Evolutionary conservation across 2,113 vertebrate species (phyloP), one percentile per base, ranked within the genome.

Genomic region (Podarcis raffonei): DNA sequence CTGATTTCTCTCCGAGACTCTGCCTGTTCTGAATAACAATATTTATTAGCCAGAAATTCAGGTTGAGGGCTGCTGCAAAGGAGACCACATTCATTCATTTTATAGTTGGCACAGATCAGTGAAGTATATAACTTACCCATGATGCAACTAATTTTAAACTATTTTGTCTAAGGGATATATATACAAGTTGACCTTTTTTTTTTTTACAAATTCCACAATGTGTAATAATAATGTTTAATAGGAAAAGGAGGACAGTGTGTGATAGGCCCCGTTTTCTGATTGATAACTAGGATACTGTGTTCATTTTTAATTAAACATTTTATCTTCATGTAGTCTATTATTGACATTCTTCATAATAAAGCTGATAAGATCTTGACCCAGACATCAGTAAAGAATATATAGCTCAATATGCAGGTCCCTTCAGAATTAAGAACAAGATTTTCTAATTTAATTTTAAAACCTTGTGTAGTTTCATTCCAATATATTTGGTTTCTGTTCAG

Each of bases 271-370:
- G 80, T 92, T 94, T 94, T 90, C 86, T 89, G 27, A 92, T 78
- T 90, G 85, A 91, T 72, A 53, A 91, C 91, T 86, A 89, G 88
- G 89, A 90, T 83, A 90, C 91, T 83, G 30, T 94, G 95, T 94
- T 95, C 94, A 91, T 94, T 95, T 96, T 95, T 94, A 96, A 96
- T 96, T 96, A 95, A 96, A 93, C 94, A 87, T 95, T 95, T 95
- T 94, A 93, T 95, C 93, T 92, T 89, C 0, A 0, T 66, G 48
- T 78, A 90, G 92, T 20, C 82, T 87, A 94, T 92, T 95, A 95
- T 94, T 95, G 95, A 95, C 93, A 93, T 93, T 95, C 88, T 84
- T 95, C 84, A 92, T 94, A 95, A 93, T 89, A 92, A 89, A 92
- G 88, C 87, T 91, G 94, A 95, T 95, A 95, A 91, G 88, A 95